A percentile compares a stretch with the other conserved stretches of the same genome.
Conservation (phyloP, 2,797 vertebrate genomes). For the Cyprinella venusta region DNA sequence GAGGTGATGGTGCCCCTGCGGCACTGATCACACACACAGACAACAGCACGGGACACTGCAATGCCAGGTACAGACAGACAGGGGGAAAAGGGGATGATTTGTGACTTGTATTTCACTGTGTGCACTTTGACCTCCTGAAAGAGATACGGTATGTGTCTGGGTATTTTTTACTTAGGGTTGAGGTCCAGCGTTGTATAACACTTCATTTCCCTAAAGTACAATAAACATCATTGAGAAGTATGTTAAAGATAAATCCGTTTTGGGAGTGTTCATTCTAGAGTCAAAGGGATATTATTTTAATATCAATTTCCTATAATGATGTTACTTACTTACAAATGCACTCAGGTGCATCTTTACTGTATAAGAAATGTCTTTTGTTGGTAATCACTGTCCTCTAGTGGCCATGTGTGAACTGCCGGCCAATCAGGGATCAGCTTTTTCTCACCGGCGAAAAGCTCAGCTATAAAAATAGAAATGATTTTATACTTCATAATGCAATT, state of each 20-base stretch:
- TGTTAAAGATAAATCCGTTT: not conserved
- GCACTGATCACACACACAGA: constrained; percentile 72
- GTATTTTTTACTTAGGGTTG: not conserved
- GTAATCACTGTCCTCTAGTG: constrained; percentile 41
- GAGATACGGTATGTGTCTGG: not conserved
- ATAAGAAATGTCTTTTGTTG: not conserved
- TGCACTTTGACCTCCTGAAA: constrained; percentile 24
- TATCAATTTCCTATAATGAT: not conserved
- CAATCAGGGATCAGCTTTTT: not conserved
- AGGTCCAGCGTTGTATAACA: not conserved
- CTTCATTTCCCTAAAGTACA: not conserved
- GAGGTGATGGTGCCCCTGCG: constrained; percentile 91
- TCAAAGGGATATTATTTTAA: constrained; percentile 11
- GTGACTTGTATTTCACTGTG: constrained; percentile 21
- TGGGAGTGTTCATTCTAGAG: not conserved
- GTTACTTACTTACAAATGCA: not conserved
- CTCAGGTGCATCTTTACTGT: not conserved
- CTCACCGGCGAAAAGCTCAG: not conserved
- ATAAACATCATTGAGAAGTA: not conserved
- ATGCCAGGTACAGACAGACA: not conserved
- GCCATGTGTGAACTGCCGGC: not conserved
- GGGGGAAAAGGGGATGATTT: not conserved
- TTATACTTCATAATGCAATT: not conserved
- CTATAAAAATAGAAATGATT: not conserved
- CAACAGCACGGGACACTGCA: not conserved